Evolutionary conservation across 2,797 vertebrate genomes (phyloP), one percentile per base, ranked within the genome.

Genomic region (Pangasius sanitwongsei): DNA sequence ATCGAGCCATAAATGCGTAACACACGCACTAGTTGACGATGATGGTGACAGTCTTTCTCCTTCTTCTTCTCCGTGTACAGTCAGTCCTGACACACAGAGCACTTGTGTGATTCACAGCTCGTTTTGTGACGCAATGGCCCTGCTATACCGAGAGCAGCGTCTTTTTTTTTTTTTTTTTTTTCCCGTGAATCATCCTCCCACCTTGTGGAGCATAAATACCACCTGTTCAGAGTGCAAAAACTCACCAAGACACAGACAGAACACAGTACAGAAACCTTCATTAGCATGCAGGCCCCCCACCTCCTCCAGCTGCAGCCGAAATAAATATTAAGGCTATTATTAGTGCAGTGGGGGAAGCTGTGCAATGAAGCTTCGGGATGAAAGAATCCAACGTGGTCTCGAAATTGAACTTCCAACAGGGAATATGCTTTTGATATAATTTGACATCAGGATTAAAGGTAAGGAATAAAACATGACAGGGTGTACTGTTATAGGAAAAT

Each of bases 181-280:
- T 2, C 67, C 85, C 69, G 87, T 92, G 92, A 92, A 92, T 92
- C 92, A 92, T 92, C 91, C 88, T 85, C 89, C 92, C 88, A 91
- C 91, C 91, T 91, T 84, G 48, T 78, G 57, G 74, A 89, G 89
- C 90, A 92, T 91, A 92, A 92, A 91, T 92, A 92, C 91, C 92
- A 92, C 92, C 92, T 92, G 91, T 90, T 92, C 87, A 85, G 84
- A 84, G 91, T 69, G 82, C 78, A 84, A 82, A 89, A 72, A 67
- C 85, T 85, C 78, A 77, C 87, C 1, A 59, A 85, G 88, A 92
- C 87, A 75, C 87, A 87, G 65, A 85, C 44, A 23, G 44, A 69
- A 70, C 83, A 86, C 69, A 80, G 70, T 53, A 87, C 77, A 87
- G 86, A 75, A 67, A 86, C 65, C 48, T 87, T 91, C 91, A 91